Conservation (phyloP, 1,140 invertebrate genomes). For the Oryctes rhinoceros region DNA sequence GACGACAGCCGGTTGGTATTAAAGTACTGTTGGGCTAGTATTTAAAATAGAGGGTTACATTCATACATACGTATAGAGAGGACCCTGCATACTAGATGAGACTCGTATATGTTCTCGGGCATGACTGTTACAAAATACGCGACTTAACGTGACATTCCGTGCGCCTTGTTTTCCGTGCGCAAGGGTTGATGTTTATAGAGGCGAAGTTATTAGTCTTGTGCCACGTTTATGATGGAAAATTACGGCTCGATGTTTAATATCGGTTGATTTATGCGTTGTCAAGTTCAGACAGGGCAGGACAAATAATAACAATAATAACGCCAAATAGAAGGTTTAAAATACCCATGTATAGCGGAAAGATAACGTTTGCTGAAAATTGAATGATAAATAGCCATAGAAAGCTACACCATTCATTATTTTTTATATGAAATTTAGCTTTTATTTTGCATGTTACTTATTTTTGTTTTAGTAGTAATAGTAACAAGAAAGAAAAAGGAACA, state of each 20-base stretch:
- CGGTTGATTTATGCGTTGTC: conserved; percentile 25
- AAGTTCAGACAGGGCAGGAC: background rate
- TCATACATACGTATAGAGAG: background rate
- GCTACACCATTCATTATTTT: too few relatives aligned
- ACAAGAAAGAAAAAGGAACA: too few relatives aligned
- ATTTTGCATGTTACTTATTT: too few relatives aligned
- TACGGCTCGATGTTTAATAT: conserved; percentile 34
- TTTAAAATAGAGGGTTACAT: conserved; percentile 29
- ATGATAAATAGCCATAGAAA: too few relatives aligned
- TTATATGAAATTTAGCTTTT: too few relatives aligned
- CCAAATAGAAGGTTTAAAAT: too few relatives aligned
- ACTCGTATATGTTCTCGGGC: background rate
- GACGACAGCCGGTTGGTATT: conserved; percentile 10
- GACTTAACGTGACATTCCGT: conserved; percentile 25
- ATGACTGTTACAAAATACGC: conserved; percentile 10
- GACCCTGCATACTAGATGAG: background rate
- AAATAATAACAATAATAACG: background rate
- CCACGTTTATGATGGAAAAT: conserved; percentile 39
- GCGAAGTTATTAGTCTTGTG: conserved; percentile 38
- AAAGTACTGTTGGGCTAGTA: conserved; percentile 27
- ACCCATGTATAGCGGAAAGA: too few relatives aligned
- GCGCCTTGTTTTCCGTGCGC: conserved; percentile 13
- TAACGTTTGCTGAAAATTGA: too few relatives aligned
- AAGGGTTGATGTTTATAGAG: conserved; percentile 33
- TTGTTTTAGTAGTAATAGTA: too few relatives aligned